Base-by-base conservation (phyloP, 2,888 invertebrate species). In the Apotomis capreana region DNA sequence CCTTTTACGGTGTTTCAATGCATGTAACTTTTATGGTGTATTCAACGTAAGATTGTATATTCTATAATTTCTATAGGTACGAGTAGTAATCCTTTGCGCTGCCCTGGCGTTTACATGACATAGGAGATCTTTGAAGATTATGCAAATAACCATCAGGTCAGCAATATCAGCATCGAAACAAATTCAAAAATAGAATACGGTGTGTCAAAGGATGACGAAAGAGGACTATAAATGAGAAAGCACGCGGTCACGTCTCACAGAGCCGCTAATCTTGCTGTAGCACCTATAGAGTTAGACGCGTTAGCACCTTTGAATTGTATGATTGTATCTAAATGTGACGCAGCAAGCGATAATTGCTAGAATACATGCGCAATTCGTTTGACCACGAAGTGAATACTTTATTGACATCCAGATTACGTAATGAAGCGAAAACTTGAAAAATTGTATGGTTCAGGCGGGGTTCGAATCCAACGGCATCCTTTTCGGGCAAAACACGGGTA, bases 251-350 rank as follows among this genome's bases (percentile, higher is more conserved):
- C 26, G 44, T 3, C 12, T 63, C 65, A 61, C 61, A 67, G 40
- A 67, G 60, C n/a, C 10, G 65, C 67, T 62, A 67, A 71, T 57
- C 8, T 51, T n/a, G n/a, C 10, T 9, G 51, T 67, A 67, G 54
- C 49, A 67, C 3, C 10, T 52, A n/a, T 36, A 44, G 49, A 52
- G 9, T 67, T 67, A 60, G 49, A n/a, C 67, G 6, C 61, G 40
- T 71, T 67, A 57, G 51, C 67, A 68, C 61, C 57, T 71, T 49
- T 37, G 49, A 71, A 67, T 61, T 40, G 51, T 57, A 40, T 46
- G 67, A 67, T 61, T 40, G 51, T 57, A 40, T 46, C 55, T 68
- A 67, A 61, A 57, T 71, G 40, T 52, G 64, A 64, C 69, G 69
- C 13, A 44, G 49, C 6, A 59, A 44, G 36, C 59, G 59, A 64